Base-by-base conservation (phyloP, 2,113 vertebrate genomes). In the Dipodomys merriami region DNA sequence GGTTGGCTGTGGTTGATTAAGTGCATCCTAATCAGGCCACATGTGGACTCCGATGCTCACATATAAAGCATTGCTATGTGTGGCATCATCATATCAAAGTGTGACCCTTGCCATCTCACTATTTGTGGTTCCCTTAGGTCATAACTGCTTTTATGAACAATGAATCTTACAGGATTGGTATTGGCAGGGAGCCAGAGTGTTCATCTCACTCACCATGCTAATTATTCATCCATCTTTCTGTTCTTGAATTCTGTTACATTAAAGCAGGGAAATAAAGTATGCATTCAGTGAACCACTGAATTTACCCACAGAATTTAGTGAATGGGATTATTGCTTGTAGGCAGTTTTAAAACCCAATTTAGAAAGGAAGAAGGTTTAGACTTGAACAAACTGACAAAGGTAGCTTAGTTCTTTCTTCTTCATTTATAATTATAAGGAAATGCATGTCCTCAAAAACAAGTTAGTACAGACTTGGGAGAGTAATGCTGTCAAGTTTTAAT, bases 101-200 rank as follows among this genome's bases (percentile, higher is more conserved):
- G 6, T 64, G 78, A 64, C 49, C 64, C 19, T 71, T 30, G 46
- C 69, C 30, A 0, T 64, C 62, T 9, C 67, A 74, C 27, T 44
- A 1, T 25, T 64, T 72, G 20, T 62, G 23, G 46, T 68, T 76
- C 69, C 74, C 72, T 73, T 76, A 11, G 49, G 82, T 57, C 10
- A 13, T 79, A 76, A 79, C 60, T 93, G 23, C 60, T 93, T 87
- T 88, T 89, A 72, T 29, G 49, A 85, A 15, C 84, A 76, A 6
- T 91, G 85, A 68, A 57, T 73, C 87, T 88, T 68, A 69, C 33
- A 15, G 81, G 80, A 53, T 62, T 49, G 68, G 25, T 86, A 10
- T n/a, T 94, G 82, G 60, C 87, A 88, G 33, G 94, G 71, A 12
- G 82, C 88, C 82, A 87, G 84, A 62, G 27, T 35, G 12, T 69